These are phyloP conservation scores for Gymnobelideus leadbeateri DNA, from an alignment of 2,113 vertebrate species.

Conservation along the genomic window DNA sequence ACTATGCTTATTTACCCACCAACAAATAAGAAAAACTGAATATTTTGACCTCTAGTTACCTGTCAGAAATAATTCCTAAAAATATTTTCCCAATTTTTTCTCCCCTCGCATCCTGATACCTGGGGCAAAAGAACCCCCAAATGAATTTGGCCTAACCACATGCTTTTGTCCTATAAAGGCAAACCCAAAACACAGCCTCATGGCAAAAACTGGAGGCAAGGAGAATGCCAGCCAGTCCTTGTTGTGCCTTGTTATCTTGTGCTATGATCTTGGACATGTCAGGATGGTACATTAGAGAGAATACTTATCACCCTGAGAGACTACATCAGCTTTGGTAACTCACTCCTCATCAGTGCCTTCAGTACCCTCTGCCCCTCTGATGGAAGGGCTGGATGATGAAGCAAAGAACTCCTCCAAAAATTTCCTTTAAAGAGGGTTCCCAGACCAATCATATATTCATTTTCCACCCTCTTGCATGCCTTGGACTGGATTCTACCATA, in stretches of 20 bases:
- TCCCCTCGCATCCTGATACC: neutral
- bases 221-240: neutral
- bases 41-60: slow-evolving; percentile 62
- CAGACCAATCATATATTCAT: neutral
- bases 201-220: neutral
- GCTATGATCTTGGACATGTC: neutral
- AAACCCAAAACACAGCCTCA: neutral
- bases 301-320: neutral
- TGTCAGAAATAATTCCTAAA: slow-evolving; percentile 70
- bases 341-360: neutral
- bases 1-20: slow-evolving; percentile 41
- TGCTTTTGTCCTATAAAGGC: neutral
- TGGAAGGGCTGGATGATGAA: neutral
- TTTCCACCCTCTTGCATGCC: neutral
- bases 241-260: neutral
- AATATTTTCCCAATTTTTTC: slow-evolving; percentile 11
- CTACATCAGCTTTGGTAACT: neutral
- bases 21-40: slow-evolving; percentile 53
- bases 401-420: neutral
- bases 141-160: neutral
- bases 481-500: neutral
- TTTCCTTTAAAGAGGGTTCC: neutral
- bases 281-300: neutral
- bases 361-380: neutral
- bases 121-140: neutral